Evolutionary conservation across 2,797 vertebrate species (phyloP), one percentile per base, ranked within the genome.

Genomic region (Sebastiscus albofasciatus): DNA sequence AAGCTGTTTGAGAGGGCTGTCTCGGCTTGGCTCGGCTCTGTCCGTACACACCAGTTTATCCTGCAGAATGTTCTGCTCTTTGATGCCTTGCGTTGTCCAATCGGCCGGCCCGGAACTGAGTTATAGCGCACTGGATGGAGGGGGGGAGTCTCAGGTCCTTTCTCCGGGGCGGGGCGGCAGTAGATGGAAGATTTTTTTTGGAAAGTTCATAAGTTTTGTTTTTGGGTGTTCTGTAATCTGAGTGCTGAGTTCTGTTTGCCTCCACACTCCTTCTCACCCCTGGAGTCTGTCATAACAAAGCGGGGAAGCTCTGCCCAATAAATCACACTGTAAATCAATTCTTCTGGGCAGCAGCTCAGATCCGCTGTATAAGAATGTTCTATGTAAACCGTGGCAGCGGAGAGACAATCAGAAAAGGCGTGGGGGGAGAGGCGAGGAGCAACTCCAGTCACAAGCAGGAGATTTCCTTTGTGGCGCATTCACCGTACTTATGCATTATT

Each of bases 271-370:
- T 84, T 78, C 77, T 89, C 80, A 82, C 77, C 82, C 86, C 55
- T 29, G 75, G 88, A 89, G 81, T 87, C 91, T 93, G 91, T 93
- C 92, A 94, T 92, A 94, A 94, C 94, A 95, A 94, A 93, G 81
- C 24, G 26, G 79, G 73, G 75, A 87, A 75, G 75, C 83, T 67
- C 83, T 85, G 83, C 77, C 88, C 62, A 84, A 87, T 87, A 92
- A 91, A 92, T 85, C 87, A 76, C 80, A 68, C 83, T 66, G 87
- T 89, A 91, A 93, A 94, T 93, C 90, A 90, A 77, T 90, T 87
- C 70, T 86, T 78, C 90, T 72, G 84, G 72, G 89, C 87, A 87
- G 82, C 74, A 75, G 79, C 83, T 92, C 80, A 75, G 62, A 88
- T 73, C 36, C 64, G 33, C 85, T 54, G 76, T 55, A 73, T 83